Conservation (phyloP, 2,888 invertebrate genomes). For the Xestia sexstrigata region DNA sequence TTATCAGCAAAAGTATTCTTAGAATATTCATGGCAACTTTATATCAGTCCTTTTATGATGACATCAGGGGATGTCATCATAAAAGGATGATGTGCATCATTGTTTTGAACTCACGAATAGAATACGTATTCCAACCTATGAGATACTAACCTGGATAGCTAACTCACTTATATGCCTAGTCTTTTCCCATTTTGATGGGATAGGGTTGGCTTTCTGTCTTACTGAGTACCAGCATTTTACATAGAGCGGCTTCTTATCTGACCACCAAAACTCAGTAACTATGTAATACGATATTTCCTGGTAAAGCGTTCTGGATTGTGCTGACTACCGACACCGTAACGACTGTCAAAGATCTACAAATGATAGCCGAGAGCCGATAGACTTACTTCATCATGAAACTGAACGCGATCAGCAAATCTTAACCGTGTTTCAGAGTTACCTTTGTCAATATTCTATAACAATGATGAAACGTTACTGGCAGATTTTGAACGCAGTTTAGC, state of each 20-base stretch:
- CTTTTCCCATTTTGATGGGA: background rate
- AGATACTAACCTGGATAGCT: background rate
- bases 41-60: slow-evolving; percentile 34
- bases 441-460: background rate
- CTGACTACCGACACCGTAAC: background rate
- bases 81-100: too few species aligned
- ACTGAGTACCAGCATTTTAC: background rate
- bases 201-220: background rate
- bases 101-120: background rate
- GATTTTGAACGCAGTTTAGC: background rate
- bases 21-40: slow-evolving; percentile 13
- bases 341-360: background rate
- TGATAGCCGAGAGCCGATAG: too few species aligned
- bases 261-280: background rate
- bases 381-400: background rate
- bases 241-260: background rate
- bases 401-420: background rate
- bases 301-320: background rate
- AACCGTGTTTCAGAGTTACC: background rate
- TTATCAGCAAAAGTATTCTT: slow-evolving; percentile 36
- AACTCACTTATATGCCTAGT: background rate
- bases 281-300: background rate
- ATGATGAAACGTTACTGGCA: background rate
- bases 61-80: slow-evolving; percentile 10
- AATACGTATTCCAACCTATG: background rate